Percentiles rank a stretch among this genome's conserved stretches.
Evolutionary conservation across 2,113 vertebrate genomes (phyloP).

Genomic region (Bujurquina vittata): DNA sequence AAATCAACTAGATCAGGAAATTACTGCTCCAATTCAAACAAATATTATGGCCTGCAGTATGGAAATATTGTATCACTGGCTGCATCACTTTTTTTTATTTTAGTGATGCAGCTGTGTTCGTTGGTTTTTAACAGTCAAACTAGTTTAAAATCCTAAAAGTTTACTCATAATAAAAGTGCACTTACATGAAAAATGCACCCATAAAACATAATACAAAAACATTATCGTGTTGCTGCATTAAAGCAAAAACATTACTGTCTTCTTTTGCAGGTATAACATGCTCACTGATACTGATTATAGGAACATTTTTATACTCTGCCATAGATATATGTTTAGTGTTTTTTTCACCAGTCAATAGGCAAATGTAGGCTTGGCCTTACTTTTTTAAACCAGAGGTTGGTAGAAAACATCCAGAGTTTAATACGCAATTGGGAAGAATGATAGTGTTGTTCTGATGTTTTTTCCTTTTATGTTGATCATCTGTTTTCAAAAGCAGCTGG

Average conservation of each 20-base stretch:
- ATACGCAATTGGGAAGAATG: neutral
- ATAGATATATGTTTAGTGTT: neutral
- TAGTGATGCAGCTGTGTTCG: neutral
- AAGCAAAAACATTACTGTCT: neutral
- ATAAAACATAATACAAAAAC: no score
- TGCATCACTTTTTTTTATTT: neutral
- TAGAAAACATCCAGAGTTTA: neutral
- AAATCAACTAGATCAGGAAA: neutral
- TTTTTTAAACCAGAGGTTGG: neutral
- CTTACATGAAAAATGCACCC: neutral
- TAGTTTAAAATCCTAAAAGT: neutral
- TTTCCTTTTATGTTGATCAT: neutral
- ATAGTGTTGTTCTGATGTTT: neutral
- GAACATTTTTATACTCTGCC: neutral
- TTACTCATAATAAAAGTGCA: neutral
- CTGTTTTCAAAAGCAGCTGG: neutral
- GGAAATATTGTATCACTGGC: neutral
- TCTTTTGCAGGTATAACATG: neutral
- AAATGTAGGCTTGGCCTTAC: neutral
- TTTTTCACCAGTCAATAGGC: neutral
- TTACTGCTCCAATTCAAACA: neutral
- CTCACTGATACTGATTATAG: neutral
- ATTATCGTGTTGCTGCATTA: neutral
- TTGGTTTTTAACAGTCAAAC: neutral
- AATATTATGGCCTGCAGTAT: neutral